phyloP scores from a whole-genome alignment of 2,888 invertebrate genomes.

The Oscheius sp. region DNA sequence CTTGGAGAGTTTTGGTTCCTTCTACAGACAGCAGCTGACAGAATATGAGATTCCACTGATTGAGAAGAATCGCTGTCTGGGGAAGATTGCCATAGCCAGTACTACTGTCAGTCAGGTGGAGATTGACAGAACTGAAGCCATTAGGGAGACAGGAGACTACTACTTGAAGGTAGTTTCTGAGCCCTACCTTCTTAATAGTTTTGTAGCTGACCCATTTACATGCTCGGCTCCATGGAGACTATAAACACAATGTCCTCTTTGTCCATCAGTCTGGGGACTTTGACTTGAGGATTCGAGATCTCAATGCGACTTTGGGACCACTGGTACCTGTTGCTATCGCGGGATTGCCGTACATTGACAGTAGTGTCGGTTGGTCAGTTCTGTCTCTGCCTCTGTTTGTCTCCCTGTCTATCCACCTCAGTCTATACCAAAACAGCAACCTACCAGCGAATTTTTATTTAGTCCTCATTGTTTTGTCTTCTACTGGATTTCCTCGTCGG shows the following conservation, averaged over 20 bases:
- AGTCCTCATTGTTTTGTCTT: too few relatives aligned
- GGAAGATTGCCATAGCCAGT: constrained; percentile 21
- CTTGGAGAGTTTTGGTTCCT: background rate
- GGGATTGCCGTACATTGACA: constrained; percentile 34
- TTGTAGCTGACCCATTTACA: constrained; percentile 28
- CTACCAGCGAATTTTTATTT: too few relatives aligned
- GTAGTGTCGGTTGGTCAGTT: constrained; percentile 26
- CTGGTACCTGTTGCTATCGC: constrained; percentile 28
- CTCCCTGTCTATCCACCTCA: too few relatives aligned
- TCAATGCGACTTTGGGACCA: constrained; percentile 32
- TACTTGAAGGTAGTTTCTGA: constrained; percentile 6
- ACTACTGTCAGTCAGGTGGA: constrained; percentile 19
- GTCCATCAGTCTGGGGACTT: constrained; percentile 33
- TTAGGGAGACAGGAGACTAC: constrained; percentile 9
- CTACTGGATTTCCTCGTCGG: too few relatives aligned
- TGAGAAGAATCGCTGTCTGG: constrained; percentile 27
- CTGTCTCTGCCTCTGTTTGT: too few relatives aligned
- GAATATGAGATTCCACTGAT: constrained; percentile 20
- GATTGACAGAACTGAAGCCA: constrained; percentile 3
- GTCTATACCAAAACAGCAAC: too few relatives aligned
- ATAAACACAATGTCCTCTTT: constrained; percentile 32
- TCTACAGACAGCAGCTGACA: constrained; percentile 11
- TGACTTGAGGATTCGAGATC: constrained; percentile 24
- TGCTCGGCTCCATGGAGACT: constrained; percentile 29
- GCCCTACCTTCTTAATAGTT: background rate